Conservation (phyloP, 2,113 vertebrate genomes). For the Piprites chloris region DNA sequence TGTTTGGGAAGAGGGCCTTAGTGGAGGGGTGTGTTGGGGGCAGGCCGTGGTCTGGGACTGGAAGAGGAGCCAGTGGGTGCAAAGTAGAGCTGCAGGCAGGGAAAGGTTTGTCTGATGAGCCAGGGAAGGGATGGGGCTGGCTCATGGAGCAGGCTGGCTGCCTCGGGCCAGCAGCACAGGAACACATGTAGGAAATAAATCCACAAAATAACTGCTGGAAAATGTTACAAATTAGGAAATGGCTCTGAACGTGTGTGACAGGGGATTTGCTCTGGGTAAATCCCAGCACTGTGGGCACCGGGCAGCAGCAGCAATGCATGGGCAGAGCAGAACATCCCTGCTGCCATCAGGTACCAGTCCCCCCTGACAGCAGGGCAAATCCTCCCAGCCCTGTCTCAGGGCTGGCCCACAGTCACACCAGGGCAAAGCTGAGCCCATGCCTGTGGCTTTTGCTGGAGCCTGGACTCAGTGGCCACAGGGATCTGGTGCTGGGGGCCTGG, state of each 20-base stretch:
- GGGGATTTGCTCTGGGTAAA: neutral
- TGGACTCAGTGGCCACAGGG: accelerated
- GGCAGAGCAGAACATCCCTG: neutral
- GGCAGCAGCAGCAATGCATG: neutral
- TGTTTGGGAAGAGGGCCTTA: accelerated
- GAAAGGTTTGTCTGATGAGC: accelerated
- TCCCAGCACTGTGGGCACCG: accelerated
- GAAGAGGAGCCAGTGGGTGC: neutral
- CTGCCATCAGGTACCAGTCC: accelerated
- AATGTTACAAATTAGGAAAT: neutral
- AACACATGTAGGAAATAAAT: accelerated
- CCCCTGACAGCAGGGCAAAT: neutral
- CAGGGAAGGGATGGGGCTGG: neutral
- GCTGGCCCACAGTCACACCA: accelerated
- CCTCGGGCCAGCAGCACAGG: neutral
- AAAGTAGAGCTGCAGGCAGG: neutral
- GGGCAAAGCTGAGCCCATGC: accelerated
- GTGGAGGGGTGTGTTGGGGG: neutral
- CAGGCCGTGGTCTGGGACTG: neutral
- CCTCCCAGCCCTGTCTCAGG: accelerated
- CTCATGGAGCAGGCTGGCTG: accelerated
- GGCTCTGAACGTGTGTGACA: accelerated
- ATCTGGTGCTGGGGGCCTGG: neutral
- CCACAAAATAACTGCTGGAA: neutral
- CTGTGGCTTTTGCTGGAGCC: neutral